Evolutionary conservation across 1,140 invertebrate genomes (phyloP).

Genomic region (Neodiprion fabricii): DNA sequence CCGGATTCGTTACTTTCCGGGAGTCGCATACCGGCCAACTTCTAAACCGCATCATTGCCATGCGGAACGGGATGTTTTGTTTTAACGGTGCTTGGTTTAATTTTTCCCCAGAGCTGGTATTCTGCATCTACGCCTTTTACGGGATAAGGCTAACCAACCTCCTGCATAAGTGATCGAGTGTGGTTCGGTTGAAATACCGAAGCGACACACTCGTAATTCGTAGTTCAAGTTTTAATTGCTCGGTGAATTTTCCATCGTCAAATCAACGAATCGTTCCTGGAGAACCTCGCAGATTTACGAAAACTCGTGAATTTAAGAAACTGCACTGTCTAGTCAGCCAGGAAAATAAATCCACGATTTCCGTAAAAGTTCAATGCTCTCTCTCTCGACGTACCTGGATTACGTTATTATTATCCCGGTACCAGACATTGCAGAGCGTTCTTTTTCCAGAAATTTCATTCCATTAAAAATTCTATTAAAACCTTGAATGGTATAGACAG

Average conservation of each 20-base stretch:
- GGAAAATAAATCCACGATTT: no score
- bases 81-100: not conserved
- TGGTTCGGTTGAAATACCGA: no score
- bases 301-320: no score
- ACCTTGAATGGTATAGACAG: not conserved
- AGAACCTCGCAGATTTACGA: no score
- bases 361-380: not conserved
- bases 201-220: no score
- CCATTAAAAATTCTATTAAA: slow-evolving; percentile 6
- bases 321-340: no score
- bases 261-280: no score
- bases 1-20: not conserved
- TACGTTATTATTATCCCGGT: not conserved
- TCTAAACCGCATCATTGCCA: not conserved
- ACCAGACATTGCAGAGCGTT: no score
- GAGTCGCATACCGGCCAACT: not conserved
- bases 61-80: not conserved
- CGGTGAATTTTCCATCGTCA: no score
- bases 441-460: not conserved
- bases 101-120: not conserved
- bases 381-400: not conserved
- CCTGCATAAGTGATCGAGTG: slow-evolving; percentile 1
- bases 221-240: no score
- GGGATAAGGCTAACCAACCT: not conserved
- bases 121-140: not conserved